Conservation (phyloP, 2,113 vertebrate genomes). For the Callithrix jacchus region DNA sequence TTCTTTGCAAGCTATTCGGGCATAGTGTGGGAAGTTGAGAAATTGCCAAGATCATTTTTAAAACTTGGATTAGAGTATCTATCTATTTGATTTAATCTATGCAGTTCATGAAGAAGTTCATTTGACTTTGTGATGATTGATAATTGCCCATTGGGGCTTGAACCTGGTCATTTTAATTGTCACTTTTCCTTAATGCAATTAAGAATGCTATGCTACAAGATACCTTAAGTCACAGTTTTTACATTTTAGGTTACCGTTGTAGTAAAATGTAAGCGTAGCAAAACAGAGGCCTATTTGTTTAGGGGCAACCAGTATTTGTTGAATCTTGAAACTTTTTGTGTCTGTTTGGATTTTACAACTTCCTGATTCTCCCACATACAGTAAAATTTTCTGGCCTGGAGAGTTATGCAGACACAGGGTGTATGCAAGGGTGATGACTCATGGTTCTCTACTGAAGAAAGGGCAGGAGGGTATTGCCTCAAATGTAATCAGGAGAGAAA, state of each 20-base stretch:
- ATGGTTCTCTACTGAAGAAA: conserved; percentile 43
- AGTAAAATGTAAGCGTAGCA: accelerated
- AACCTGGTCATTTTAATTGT: conserved; percentile 47
- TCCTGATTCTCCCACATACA: conserved; percentile 70
- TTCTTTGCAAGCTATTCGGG: not conserved
- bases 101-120: not conserved
- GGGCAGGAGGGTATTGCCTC: conserved; percentile 36
- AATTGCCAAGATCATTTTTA: not conserved
- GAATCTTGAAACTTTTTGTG: conserved; percentile 59
- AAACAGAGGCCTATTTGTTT: conserved; percentile 45
- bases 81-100: not conserved
- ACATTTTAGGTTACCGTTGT: conserved; percentile 38
- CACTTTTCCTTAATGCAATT: not conserved
- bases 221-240: conserved; percentile 37
- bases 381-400: conserved; percentile 61
- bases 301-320: not conserved
- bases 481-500: not conserved
- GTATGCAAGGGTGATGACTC: conserved; percentile 63
- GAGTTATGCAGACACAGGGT: conserved; percentile 39
- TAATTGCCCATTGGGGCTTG: conserved; percentile 6
- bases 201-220: conserved; percentile 14
- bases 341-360: conserved; percentile 70
- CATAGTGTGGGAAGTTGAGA: not conserved
- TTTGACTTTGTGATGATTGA: not conserved
- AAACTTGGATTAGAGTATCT: not conserved